These are phyloP conservation scores for Syritta pipiens DNA, from an alignment of 2,888 invertebrate genomes.

Conservation along the genomic window DNA sequence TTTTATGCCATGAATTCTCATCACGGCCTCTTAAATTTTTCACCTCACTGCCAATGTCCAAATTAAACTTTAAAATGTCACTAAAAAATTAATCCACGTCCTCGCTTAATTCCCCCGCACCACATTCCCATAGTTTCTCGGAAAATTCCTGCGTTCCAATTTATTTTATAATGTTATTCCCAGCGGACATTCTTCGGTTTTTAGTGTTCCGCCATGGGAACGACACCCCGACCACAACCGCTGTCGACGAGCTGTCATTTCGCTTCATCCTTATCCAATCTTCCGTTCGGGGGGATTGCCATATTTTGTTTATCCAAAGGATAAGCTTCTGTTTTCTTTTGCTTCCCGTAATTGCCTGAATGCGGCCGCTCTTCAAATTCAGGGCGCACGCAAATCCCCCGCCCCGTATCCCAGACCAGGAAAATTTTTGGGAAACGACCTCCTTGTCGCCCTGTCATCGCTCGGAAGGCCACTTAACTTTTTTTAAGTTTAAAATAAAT, in stretches of 20 bases:
- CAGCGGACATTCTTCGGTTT: constrained; percentile 17
- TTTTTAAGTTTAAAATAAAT: constrained; percentile 67
- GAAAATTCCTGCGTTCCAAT: constrained; percentile 36
- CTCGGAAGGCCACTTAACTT: constrained; percentile 41
- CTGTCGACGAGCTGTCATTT: constrained; percentile 19
- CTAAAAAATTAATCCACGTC: constrained; percentile 37
- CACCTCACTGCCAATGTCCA: too few species aligned
- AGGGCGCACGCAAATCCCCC: constrained; percentile 39
- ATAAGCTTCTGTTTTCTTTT: constrained; percentile 66
- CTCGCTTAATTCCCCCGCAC: constrained; percentile 26
- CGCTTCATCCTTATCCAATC: constrained; percentile 7
- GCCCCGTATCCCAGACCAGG: too few species aligned
- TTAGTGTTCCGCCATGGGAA: constrained; percentile 25
- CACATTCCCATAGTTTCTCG: constrained; percentile 50
- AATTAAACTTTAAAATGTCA: constrained; percentile 13
- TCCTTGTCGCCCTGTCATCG: not conserved
- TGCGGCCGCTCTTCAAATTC: constrained; percentile 50
- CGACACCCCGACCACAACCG: too few species aligned
- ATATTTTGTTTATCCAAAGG: constrained; percentile 64
- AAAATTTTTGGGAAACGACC: constrained; percentile 18
- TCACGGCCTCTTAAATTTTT: too few species aligned
- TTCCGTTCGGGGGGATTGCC: constrained; percentile 30
- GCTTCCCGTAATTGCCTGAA: constrained; percentile 65
- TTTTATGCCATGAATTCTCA: too few species aligned
- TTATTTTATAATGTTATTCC: constrained; percentile 32